Conservation (phyloP, 1,140 invertebrate genomes). For the Chrysoperla carnea region DNA sequence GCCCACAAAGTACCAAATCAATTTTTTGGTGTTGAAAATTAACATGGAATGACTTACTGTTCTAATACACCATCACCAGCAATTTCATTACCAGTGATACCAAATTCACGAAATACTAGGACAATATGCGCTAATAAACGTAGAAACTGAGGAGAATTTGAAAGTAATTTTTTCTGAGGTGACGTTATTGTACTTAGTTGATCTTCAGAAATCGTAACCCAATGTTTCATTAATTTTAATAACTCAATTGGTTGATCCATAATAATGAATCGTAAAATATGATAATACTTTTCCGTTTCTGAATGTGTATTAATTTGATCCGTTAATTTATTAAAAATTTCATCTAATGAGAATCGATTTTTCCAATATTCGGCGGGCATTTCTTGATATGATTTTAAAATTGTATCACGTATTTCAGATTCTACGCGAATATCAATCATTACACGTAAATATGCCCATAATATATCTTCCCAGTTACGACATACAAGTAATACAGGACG, state of each 20-base stretch:
- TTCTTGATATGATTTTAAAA: constrained; percentile 27
- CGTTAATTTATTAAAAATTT: constrained; percentile 47
- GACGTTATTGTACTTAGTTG: constrained; percentile 5
- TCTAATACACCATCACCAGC: constrained; percentile 55
- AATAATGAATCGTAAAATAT: constrained; percentile 63
- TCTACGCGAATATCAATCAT: constrained; percentile 77
- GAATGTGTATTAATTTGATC: constrained; percentile 17
- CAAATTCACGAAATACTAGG: constrained; percentile 62
- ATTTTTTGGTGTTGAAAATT: too few relatives aligned
- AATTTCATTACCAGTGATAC: constrained; percentile 43
- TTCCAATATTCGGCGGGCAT: constrained; percentile 64
- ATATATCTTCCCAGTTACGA: constrained; percentile 68
- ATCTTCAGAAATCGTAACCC: constrained; percentile 9
- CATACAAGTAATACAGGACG: constrained; percentile 53
- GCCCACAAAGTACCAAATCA: too few relatives aligned
- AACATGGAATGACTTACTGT: too few relatives aligned
- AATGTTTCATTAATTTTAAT: constrained; percentile 35
- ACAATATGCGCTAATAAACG: constrained; percentile 74
- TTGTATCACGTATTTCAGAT: constrained; percentile 31
- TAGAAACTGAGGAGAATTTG: constrained; percentile 35
- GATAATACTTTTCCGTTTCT: constrained; percentile 35
- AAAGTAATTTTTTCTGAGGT: neutral
- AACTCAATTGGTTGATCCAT: constrained; percentile 46
- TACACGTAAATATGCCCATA: constrained; percentile 76
- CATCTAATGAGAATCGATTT: constrained; percentile 42